Evolutionary conservation across 2,113 vertebrate genomes (phyloP).

Genomic region (Cynocephalus volans): DNA sequence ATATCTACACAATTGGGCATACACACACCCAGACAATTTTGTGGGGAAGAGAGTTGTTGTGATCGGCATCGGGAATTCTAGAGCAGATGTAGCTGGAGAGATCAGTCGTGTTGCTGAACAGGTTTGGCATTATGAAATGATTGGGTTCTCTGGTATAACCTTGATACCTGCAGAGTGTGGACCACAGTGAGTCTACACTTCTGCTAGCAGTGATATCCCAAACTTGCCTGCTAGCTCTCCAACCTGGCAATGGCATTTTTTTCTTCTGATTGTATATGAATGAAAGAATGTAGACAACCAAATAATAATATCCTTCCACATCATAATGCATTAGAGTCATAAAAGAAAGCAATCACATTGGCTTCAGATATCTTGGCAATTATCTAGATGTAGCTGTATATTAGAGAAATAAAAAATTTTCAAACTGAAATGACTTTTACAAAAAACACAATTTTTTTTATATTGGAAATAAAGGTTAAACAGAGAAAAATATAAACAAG

Average conservation of each 20-base stretch:
- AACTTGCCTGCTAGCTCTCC: neutral
- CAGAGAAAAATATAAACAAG: neutral
- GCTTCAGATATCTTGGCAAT: neutral
- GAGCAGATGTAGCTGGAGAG: slow-evolving; percentile 89
- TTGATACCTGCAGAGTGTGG: neutral
- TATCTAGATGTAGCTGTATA: neutral
- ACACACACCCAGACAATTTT: slow-evolving; percentile 86
- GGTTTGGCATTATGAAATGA: slow-evolving; percentile 74
- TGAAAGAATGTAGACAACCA: neutral
- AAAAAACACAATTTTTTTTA: neutral
- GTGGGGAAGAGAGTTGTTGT: slow-evolving; percentile 88
- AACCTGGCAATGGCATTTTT: neutral
- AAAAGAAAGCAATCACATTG: no score
- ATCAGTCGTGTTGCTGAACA: slow-evolving; percentile 86
- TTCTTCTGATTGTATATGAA: neutral
- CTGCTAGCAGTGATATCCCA: neutral
- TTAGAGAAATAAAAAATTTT: neutral
- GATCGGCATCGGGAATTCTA: slow-evolving; percentile 91
- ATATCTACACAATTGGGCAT: slow-evolving; percentile 89
- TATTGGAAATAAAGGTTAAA: neutral
- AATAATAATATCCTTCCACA: neutral
- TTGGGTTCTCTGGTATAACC: neutral
- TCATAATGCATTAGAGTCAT: neutral
- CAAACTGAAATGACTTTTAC: neutral
- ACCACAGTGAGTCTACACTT: neutral